Evolutionary conservation across 2,797 vertebrate genomes (phyloP).

Genomic region (Rousettus madagascariensis): DNA sequence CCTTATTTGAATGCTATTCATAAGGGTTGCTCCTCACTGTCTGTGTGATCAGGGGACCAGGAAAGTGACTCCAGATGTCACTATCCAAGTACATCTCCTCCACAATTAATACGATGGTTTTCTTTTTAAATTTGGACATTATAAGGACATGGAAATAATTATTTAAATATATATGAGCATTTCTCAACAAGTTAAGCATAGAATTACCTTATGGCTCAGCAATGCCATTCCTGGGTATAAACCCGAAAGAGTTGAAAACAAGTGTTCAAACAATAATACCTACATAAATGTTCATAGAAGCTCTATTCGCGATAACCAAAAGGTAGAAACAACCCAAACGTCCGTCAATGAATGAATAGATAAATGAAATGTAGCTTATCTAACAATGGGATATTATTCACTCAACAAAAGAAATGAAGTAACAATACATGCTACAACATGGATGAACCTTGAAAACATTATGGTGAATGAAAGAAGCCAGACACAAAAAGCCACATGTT

Average conservation of each 20-base stretch:
- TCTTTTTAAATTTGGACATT: background rate
- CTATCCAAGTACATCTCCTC: background rate
- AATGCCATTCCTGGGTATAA: background rate
- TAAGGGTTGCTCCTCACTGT: background rate
- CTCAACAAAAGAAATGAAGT: background rate
- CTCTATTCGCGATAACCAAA: background rate
- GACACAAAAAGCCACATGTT: background rate
- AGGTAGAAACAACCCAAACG: background rate
- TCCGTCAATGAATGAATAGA: background rate
- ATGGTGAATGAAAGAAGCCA: background rate
- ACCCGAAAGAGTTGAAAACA: background rate
- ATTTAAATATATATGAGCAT: background rate
- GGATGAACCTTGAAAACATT: background rate
- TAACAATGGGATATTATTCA: background rate
- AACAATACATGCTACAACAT: background rate
- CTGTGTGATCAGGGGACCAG: background rate
- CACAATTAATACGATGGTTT: background rate
- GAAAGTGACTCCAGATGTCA: background rate
- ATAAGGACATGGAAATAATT: background rate
- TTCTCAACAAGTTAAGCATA: slow-evolving; percentile 17
- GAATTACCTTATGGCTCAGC: background rate
- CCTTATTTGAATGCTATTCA: background rate
- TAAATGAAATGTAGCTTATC: background rate
- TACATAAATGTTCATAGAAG: background rate
- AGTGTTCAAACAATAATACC: background rate